A percentile compares a stretch with the other conserved stretches of the same genome.
Conservation (phyloP, 2,113 vertebrate genomes). For the Amblyornis subalaris region DNA sequence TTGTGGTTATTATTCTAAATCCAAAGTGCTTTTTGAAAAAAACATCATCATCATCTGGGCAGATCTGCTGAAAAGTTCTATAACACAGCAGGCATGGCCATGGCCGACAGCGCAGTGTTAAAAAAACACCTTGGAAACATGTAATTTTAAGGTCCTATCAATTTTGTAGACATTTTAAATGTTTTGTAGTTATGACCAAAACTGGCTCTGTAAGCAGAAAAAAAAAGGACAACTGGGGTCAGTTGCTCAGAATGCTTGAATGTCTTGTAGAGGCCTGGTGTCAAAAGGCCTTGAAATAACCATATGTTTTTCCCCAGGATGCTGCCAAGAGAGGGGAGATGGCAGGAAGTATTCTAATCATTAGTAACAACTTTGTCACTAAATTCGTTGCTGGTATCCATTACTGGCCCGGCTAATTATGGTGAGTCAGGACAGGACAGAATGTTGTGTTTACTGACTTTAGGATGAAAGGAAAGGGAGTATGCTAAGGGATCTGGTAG, state of each 20-base stretch:
- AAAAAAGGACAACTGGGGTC: accelerated
- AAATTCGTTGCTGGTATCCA: not conserved
- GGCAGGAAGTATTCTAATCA: not conserved
- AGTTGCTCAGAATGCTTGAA: not conserved
- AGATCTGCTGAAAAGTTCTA: not conserved
- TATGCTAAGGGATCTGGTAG: not conserved
- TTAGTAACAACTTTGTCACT: not conserved
- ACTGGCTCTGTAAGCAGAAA: not conserved
- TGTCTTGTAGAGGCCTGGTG: not conserved
- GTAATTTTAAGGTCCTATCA: constrained; percentile 17
- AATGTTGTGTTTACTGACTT: not conserved
- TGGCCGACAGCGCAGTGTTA: not conserved
- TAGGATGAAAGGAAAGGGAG: not conserved
- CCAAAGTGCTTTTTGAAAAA: constrained; percentile 31
- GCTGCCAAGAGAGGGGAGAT: not conserved
- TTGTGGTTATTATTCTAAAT: constrained; percentile 46
- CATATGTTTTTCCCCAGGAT: not conserved
- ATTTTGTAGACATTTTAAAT: constrained; percentile 7
- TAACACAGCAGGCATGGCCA: not conserved
- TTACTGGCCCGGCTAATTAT: not conserved
- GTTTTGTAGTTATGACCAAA: constrained; percentile 7
- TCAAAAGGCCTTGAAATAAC: not conserved
- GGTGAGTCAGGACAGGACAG: not conserved
- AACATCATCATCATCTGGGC: not conserved
- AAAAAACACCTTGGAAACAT: not conserved